Percentiles rank a stretch among this genome's conserved stretches.
Conservation (phyloP, 23 tunicate genomes). For the Phallusia fumigata region DNA sequence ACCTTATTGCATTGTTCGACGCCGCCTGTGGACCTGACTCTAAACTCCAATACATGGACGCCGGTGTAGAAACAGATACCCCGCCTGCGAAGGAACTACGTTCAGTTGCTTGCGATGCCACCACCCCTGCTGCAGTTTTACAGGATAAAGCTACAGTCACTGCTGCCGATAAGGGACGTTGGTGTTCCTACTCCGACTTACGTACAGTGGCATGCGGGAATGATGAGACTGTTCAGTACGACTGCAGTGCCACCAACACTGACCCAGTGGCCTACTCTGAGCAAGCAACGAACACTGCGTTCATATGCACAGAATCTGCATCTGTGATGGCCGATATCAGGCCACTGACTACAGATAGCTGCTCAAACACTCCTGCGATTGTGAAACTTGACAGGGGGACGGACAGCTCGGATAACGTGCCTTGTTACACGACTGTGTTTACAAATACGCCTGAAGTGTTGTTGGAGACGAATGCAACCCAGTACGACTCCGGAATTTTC, state of each 20-base stretch:
- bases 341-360: constrained; percentile 14
- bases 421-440: neutral
- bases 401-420: constrained; percentile 27
- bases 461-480: neutral
- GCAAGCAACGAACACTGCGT: constrained; percentile 17
- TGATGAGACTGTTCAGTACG: neutral
- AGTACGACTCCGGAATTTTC: neutral
- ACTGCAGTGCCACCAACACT: constrained; percentile 4
- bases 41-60: constrained; percentile 8
- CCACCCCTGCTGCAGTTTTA: neutral
- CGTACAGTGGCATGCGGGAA: constrained; percentile 24
- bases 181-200: constrained; percentile 33
- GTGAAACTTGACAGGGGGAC: constrained; percentile 16
- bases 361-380: constrained; percentile 19
- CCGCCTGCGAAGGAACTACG: neutral
- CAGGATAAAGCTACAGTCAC: constrained; percentile 25
- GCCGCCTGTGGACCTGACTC: constrained; percentile 18
- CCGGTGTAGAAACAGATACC: neutral
- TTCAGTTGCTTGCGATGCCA: neutral
- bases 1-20: constrained; percentile 16
- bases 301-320: neutral
- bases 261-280: neutral
- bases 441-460: neutral
- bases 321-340: constrained; percentile 23
- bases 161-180: constrained; percentile 14